A percentile compares a stretch with the other conserved stretches of the same genome.
phyloP scores from a whole-genome alignment of 2,113 vertebrate species.

The Dicaeum eximium region DNA sequence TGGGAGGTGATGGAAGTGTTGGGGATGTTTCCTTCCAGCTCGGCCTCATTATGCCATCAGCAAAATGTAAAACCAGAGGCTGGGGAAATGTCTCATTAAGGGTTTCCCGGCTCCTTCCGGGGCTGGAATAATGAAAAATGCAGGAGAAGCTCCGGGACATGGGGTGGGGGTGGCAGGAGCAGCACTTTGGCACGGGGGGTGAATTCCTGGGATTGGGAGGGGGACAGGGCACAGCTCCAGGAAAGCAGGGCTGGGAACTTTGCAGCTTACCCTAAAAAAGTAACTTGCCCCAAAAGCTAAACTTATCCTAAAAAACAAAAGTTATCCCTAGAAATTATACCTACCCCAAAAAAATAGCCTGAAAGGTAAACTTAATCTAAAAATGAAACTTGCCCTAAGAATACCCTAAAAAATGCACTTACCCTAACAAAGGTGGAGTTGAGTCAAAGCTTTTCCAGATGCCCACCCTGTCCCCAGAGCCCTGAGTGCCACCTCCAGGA shows the following conservation, averaged over 20 bases:
- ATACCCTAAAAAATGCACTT: no score
- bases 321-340: no score
- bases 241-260: not conserved
- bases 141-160: slow-evolving; percentile 17
- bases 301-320: no score
- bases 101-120: slow-evolving; percentile 59
- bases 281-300: no score
- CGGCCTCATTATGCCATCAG: slow-evolving; percentile 71
- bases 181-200: not conserved
- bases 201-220: not conserved
- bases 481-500: not conserved
- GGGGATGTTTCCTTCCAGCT: slow-evolving; percentile 65
- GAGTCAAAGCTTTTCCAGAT: no score
- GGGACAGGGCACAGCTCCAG: not conserved
- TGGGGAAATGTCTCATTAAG: slow-evolving; percentile 78
- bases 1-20: slow-evolving; percentile 65
- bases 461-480: not conserved
- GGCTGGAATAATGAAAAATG: slow-evolving; percentile 65
- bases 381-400: no score
- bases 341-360: no score
- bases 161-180: not conserved
- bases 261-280: no score
- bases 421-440: no score
- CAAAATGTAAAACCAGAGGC: slow-evolving; percentile 73
- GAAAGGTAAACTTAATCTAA: no score